phyloP scores from a whole-genome alignment of 2,888 invertebrate species.

The Taenaris catops region DNA sequence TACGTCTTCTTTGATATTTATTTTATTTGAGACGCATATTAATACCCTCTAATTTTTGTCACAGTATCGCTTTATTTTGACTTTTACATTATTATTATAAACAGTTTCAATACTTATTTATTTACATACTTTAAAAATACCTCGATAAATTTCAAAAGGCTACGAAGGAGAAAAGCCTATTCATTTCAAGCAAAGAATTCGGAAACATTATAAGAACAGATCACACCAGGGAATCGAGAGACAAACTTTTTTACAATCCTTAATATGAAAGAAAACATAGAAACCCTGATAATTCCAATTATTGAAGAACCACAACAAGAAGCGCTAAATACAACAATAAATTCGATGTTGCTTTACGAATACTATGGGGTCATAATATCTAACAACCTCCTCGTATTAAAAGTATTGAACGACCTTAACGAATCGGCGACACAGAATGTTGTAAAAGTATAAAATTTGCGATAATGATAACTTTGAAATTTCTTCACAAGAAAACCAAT shows the following conservation, averaged over 20 bases:
- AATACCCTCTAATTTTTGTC: slow-evolving; percentile 75
- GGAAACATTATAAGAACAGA: slow-evolving; percentile 35
- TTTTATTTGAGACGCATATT: slow-evolving; percentile 57
- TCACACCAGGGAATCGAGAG: slow-evolving; percentile 40
- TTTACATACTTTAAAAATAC: slow-evolving; percentile 56
- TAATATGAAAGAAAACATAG: slow-evolving; percentile 58
- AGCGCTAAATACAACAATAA: slow-evolving; percentile 71
- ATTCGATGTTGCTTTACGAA: slow-evolving; percentile 70
- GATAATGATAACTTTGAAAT: too few species aligned
- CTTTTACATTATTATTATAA: slow-evolving; percentile 68
- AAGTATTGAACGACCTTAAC: too few species aligned
- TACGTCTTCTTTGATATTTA: slow-evolving; percentile 71
- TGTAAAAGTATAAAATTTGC: too few species aligned
- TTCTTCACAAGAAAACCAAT: too few species aligned
- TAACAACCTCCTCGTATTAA: slow-evolving; percentile 34
- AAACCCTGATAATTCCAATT: slow-evolving; percentile 78
- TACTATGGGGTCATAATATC: slow-evolving; percentile 44
- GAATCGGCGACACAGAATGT: too few species aligned
- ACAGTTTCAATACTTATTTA: slow-evolving; percentile 69
- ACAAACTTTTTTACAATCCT: slow-evolving; percentile 46
- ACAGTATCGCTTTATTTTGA: slow-evolving; percentile 79
- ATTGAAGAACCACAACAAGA: slow-evolving; percentile 62
- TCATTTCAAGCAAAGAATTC: slow-evolving; percentile 49
- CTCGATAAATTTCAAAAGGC: slow-evolving; percentile 43
- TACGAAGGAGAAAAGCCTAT: slow-evolving; percentile 54